These are phyloP conservation scores for Pandemis heparana DNA, from an alignment of 2,888 invertebrate species.

Conservation along the genomic window DNA sequence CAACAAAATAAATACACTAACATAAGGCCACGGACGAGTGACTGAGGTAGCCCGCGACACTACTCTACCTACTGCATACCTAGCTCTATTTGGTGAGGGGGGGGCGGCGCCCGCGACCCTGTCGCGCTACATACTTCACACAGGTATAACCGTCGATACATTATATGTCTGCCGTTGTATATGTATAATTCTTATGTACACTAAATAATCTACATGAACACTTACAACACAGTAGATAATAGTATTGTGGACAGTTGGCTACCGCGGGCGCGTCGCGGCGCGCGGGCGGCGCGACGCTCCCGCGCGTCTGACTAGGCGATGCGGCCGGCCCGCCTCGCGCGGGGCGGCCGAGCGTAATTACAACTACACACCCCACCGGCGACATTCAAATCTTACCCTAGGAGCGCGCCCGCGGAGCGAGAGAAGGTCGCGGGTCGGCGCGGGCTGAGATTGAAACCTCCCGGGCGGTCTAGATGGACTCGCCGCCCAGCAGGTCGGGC, in stretches of 20 bases:
- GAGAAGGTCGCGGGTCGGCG: not conserved
- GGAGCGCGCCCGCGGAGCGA: constrained; percentile 3
- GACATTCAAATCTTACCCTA: constrained; percentile 21
- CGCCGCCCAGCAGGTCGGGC: constrained; percentile 94
- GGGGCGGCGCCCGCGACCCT: constrained; percentile 47
- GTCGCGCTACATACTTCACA: constrained; percentile 50
- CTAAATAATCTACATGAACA: constrained; percentile 81
- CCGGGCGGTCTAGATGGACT: constrained; percentile 89
- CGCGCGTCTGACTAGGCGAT: constrained; percentile 80
- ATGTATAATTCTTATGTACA: constrained; percentile 80
- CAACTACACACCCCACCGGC: constrained; percentile 61
- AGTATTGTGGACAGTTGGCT: constrained; percentile 79
- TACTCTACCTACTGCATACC: constrained; percentile 69
- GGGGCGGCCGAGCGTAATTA: constrained; percentile 77
- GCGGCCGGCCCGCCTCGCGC: constrained; percentile 70
- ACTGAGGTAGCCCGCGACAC: constrained; percentile 83
- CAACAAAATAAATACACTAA: constrained; percentile 83
- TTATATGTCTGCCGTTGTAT: constrained; percentile 70
- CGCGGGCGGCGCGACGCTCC: constrained; percentile 61
- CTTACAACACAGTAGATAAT: constrained; percentile 81
- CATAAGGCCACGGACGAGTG: constrained; percentile 81
- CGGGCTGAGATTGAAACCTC: not conserved
- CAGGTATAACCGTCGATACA: constrained; percentile 61
- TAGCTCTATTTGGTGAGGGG: constrained; percentile 66
- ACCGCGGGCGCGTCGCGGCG: constrained; percentile 66